Percentiles rank a stretch among this genome's conserved stretches.
Conservation (phyloP, 2,797 vertebrate species). For the Acrossocheilus wenchowensis region DNA sequence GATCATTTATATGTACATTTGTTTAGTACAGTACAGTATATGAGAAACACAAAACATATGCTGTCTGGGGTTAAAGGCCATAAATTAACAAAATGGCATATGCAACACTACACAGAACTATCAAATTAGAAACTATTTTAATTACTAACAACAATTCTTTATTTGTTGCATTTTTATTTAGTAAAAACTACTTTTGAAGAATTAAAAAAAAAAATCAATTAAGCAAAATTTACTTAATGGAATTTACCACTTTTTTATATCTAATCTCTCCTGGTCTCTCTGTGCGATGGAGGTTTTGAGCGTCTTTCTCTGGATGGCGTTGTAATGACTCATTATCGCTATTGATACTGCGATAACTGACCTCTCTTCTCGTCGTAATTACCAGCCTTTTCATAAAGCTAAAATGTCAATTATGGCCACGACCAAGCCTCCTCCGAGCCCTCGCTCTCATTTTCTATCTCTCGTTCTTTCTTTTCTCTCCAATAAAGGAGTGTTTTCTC, state of each 20-base stretch:
- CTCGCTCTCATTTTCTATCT: conserved; percentile 50
- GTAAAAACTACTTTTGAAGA: neutral
- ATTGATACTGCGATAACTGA: conserved; percentile 49
- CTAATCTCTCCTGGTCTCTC: neutral
- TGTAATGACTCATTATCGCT: conserved; percentile 51
- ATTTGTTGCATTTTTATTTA: neutral
- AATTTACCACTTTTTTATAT: neutral
- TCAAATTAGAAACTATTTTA: neutral
- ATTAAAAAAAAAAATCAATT: neutral
- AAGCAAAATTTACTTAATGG: neutral
- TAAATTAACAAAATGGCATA: neutral
- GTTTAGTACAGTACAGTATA: neutral
- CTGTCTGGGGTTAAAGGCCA: neutral
- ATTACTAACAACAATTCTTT: neutral
- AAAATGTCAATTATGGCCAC: conserved; percentile 58
- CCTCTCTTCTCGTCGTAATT: conserved; percentile 53
- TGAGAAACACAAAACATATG: neutral
- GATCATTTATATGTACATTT: neutral
- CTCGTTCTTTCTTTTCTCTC: conserved; percentile 44
- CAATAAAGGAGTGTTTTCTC: conserved; percentile 32
- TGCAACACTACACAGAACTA: neutral
- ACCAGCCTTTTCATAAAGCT: conserved; percentile 57
- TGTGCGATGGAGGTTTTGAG: conserved; percentile 1
- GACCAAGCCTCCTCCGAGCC: conserved; percentile 15
- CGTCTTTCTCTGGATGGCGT: conserved; percentile 3